Evolutionary conservation across 2,113 vertebrate species (phyloP), one percentile per base, ranked within the genome.

Genomic region (Oncorhynchus mykiss): DNA sequence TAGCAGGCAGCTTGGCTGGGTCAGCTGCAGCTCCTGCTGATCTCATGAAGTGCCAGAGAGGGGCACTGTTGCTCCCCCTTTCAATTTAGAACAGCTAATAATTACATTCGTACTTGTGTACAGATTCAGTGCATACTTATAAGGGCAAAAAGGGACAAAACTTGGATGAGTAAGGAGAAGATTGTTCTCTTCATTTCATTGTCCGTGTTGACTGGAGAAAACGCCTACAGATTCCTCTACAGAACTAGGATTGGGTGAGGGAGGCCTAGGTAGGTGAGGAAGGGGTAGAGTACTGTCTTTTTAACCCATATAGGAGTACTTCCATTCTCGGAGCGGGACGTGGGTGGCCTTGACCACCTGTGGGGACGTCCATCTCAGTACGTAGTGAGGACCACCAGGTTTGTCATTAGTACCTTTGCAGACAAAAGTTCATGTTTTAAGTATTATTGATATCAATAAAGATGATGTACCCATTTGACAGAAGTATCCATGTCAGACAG

Each of bases 331-430:
- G 75, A 99, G 93, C 0, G 96, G 95, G 64, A 86, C 72, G 4
- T 94, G 90, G 0, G 96, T 99, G 77, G 96, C 92, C 77, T 99
- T 99, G 84, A 99, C 72, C 9, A 96, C 95, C 92, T 96, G 98
- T 0, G 97, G 96, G 0, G 97, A 98, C 0, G 97, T 99, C 97
- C 97, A 99, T 39, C 97, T 93, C 18, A 98, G 94, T 60, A 99
- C 18, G 66, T 99, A 99, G 91, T 97, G 96, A 0, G 92, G 95
- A 0, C 98, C 96, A 0, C 98, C 98, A 0, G 98, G 96, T 74
- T 99, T 99, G 91, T 99, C 97, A 0, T 99, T 99, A 4, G 97
- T 99, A 20, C 98, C 98, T 99, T 45, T 45, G 78, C 73, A 62
- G 78, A 22, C 8, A 51, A 57, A 67, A 72, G 39, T 45, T 57